A percentile compares a stretch with the other conserved stretches of the same genome.
Conservation (phyloP, 2,888 invertebrate genomes). For the Suillia variegata region DNA sequence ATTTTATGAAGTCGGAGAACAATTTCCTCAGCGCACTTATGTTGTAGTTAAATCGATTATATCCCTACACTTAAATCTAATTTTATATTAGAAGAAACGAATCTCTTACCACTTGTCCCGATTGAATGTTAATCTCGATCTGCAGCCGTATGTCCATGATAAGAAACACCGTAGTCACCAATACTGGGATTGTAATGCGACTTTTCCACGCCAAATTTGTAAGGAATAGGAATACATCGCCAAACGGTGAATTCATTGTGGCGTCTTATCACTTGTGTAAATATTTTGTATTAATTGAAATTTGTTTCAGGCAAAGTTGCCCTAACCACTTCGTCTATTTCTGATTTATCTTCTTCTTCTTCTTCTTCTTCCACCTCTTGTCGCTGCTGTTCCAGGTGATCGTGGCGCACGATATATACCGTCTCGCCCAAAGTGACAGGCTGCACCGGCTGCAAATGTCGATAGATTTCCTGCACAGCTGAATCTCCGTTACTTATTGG, state of each 20-base stretch:
- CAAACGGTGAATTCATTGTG: slow-evolving; percentile 59
- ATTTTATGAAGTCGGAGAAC: too few species aligned
- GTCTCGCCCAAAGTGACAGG: slow-evolving; percentile 64
- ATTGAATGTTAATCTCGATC: slow-evolving; percentile 70
- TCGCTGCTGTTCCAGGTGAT: slow-evolving; percentile 60
- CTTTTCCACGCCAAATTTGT: slow-evolving; percentile 75
- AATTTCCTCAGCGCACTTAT: too few species aligned
- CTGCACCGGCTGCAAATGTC: slow-evolving; percentile 64
- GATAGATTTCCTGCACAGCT: slow-evolving; percentile 54
- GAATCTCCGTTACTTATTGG: slow-evolving; percentile 58
- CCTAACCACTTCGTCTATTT: slow-evolving; percentile 24
- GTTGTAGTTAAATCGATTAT: too few species aligned
- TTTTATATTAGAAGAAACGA: too few species aligned
- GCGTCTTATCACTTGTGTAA: too few species aligned
- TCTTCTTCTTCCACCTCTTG: slow-evolving; percentile 28
- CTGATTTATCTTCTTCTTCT: slow-evolving; percentile 21
- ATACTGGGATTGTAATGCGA: slow-evolving; percentile 69
- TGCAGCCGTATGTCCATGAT: slow-evolving; percentile 72
- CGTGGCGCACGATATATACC: slow-evolving; percentile 64
- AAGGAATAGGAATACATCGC: slow-evolving; percentile 68
- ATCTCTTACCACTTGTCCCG: slow-evolving; percentile 54
- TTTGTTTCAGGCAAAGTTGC: background rate
- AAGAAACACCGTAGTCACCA: slow-evolving; percentile 71
- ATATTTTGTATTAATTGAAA: background rate
- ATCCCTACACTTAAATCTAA: background rate